Percentiles rank a stretch among this genome's conserved stretches.
These are phyloP conservation scores for Cisticola juncidis DNA, from an alignment of 2,113 vertebrate species.

Conservation along the genomic window DNA sequence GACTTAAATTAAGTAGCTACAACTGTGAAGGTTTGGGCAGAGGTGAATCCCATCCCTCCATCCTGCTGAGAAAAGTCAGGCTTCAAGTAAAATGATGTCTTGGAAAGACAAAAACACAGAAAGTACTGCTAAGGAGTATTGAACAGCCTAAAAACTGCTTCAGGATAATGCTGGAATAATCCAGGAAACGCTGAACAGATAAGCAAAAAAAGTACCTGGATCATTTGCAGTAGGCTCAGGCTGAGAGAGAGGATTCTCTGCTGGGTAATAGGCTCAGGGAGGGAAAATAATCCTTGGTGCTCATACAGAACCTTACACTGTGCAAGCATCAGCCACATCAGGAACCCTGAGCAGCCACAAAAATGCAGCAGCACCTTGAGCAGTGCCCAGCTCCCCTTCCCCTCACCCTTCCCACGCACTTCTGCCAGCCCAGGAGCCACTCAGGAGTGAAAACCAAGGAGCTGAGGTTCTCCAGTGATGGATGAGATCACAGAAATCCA, in stretches of 20 bases:
- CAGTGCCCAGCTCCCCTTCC: background rate
- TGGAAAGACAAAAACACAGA: background rate
- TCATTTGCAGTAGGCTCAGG: background rate
- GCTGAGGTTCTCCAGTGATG: background rate
- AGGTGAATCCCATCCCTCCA: slow-evolving; percentile 25
- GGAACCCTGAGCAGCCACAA: background rate
- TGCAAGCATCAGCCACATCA: background rate
- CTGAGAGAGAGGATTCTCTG: background rate
- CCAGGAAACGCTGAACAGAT: background rate
- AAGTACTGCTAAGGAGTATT: background rate
- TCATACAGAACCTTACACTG: background rate
- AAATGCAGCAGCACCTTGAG: background rate
- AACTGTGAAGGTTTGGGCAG: slow-evolving; percentile 42
- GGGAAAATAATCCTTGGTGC: background rate
- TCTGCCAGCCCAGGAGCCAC: background rate
- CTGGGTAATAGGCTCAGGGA: background rate
- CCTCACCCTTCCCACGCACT: background rate
- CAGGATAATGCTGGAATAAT: slow-evolving; percentile 11
- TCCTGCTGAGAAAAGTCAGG: slow-evolving; percentile 4
- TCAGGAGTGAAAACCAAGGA: background rate
- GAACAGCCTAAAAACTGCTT: background rate
- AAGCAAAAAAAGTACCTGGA: background rate
- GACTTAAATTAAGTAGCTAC: slow-evolving; percentile 39
- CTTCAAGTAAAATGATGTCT: background rate
- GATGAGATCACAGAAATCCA: background rate